These are phyloP conservation scores for Megaceryle alcyon DNA, from an alignment of 2,797 vertebrate genomes.

Conservation along the genomic window DNA sequence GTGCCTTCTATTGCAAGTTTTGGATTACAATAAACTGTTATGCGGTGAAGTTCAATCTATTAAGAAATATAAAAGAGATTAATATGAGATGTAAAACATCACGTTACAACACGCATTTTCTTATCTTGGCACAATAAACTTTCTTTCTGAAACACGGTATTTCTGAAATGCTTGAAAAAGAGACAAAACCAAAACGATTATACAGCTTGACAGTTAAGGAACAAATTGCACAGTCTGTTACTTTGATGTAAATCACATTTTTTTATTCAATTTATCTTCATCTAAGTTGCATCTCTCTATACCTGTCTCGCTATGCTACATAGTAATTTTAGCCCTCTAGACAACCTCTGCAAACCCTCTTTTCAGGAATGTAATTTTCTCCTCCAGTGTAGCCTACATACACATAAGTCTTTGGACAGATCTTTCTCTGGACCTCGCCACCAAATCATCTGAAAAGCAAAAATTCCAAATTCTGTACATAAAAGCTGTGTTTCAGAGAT, in stretches of 20 bases:
- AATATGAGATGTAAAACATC: neutral
- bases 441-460: neutral
- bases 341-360: neutral
- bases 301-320: neutral
- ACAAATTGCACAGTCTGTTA: neutral
- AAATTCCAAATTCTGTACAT: neutral
- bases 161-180: neutral
- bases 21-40: slow-evolving; percentile 91
- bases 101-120: neutral
- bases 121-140: neutral
- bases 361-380: neutral
- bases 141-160: neutral
- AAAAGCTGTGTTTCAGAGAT: neutral
- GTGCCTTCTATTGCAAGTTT: slow-evolving; percentile 85
- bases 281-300: neutral
- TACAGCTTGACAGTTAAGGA: neutral
- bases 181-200: neutral
- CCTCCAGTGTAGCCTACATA: neutral
- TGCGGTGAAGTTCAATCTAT: slow-evolving; percentile 92
- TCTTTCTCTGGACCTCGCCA: neutral
- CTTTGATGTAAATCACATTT: neutral
- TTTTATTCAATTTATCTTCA: neutral
- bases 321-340: neutral
- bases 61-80: slow-evolving; percentile 51
- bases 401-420: neutral